Conservation (phyloP, 2,113 vertebrate genomes). For the Ophiodon elongatus region DNA sequence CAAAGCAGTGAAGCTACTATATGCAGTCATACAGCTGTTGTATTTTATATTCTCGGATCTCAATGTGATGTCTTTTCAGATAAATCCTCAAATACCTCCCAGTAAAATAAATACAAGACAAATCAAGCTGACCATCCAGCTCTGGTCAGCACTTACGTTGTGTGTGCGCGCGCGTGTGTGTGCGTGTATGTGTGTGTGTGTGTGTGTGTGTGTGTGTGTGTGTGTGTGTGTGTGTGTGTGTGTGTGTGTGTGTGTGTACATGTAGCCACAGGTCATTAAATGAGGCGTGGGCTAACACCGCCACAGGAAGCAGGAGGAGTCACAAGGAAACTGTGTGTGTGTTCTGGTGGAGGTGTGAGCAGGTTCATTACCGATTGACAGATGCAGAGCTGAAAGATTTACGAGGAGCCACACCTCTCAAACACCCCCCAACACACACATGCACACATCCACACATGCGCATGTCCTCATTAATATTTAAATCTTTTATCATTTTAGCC, state of each 20-base stretch:
- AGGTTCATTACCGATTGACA: constrained; percentile 30
- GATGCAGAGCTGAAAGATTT: constrained; percentile 55
- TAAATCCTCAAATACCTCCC: background rate
- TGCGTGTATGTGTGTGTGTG: constrained; percentile 5
- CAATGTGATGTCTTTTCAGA: background rate
- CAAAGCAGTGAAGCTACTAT: background rate
- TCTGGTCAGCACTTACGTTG: constrained; percentile 25
- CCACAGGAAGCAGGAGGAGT: constrained; percentile 61
- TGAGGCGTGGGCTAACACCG: constrained; percentile 48
- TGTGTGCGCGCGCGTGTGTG: no score
- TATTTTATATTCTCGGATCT: background rate
- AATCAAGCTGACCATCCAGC: background rate
- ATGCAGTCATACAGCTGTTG: background rate
- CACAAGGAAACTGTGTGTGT: constrained; percentile 58
- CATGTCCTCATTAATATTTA: constrained; percentile 64
- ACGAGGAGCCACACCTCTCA: constrained; percentile 29
- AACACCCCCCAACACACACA: background rate
- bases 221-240: constrained; percentile 18
- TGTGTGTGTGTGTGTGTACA: constrained; percentile 3
- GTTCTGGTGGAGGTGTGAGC: constrained; percentile 33
- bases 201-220: constrained; percentile 17
- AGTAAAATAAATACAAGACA: constrained; percentile 23
- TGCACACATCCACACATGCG: background rate
- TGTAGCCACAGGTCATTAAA: constrained; percentile 52
- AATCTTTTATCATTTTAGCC: constrained; percentile 42